A percentile compares a stretch with the other conserved stretches of the same genome.
These are phyloP conservation scores for Paraplagusia blochii DNA, from an alignment of 2,113 vertebrate genomes.

Conservation along the genomic window DNA sequence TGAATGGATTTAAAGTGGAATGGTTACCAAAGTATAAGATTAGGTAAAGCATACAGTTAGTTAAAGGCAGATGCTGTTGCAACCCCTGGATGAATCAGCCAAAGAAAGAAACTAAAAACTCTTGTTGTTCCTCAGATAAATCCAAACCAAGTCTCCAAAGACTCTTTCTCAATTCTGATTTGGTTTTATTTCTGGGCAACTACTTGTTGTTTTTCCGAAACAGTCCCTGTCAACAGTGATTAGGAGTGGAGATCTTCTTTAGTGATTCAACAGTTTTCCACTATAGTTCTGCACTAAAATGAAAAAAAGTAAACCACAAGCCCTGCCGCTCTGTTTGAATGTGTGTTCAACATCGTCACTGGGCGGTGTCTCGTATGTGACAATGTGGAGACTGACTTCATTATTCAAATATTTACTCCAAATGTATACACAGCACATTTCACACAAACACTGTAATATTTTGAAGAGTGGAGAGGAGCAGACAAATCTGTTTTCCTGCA, in stretches of 20 bases:
- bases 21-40: too few relatives aligned
- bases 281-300: not conserved
- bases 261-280: too few relatives aligned
- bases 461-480: constrained; percentile 2
- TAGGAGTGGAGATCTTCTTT: too few relatives aligned
- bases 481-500: constrained; percentile 27
- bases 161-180: too few relatives aligned
- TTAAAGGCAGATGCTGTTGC: not conserved
- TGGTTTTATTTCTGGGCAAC: too few relatives aligned
- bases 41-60: too few relatives aligned
- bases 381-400: not conserved
- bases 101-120: not conserved
- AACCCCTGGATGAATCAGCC: not conserved
- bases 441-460: not conserved
- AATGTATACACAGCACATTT: too few relatives aligned
- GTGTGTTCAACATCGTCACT: too few relatives aligned
- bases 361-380: not conserved
- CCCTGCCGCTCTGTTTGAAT: not conserved
- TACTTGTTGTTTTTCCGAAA: too few relatives aligned
- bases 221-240: too few relatives aligned
- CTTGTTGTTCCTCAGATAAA: not conserved
- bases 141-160: constrained; percentile 2
- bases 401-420: not conserved
- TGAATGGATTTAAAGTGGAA: too few relatives aligned
- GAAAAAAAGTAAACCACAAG: not conserved